Percentiles rank a stretch among this genome's conserved stretches.
These are phyloP conservation scores for Drosophila dives DNA, from an alignment of 2,888 invertebrate species.

Conservation along the genomic window DNA sequence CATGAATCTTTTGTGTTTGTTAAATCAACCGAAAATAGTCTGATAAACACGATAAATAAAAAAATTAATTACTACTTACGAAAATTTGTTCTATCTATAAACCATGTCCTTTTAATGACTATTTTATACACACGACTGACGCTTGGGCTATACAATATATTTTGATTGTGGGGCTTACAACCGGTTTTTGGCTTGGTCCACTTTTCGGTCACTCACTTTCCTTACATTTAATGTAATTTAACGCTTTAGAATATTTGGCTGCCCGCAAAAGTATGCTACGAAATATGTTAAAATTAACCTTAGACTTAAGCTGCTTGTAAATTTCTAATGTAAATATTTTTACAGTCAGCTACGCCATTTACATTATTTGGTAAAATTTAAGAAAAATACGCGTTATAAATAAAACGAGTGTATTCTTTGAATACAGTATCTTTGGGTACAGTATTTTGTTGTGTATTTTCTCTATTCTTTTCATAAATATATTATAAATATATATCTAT, in stretches of 20 bases:
- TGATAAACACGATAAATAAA: conserved; percentile 78
- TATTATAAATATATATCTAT: too few species aligned
- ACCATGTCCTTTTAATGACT: conserved; percentile 72
- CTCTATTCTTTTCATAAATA: not conserved
- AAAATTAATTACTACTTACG: conserved; percentile 66
- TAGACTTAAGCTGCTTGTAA: not conserved
- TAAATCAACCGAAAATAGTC: conserved; percentile 77
- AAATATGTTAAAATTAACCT: conserved; percentile 45
- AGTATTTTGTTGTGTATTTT: conserved; percentile 4
- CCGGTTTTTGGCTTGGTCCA: conserved; percentile 33
- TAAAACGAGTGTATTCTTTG: too few species aligned
- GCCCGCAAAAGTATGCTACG: conserved; percentile 44
- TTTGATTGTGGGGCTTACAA: conserved; percentile 56
- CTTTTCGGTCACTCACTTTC: conserved; percentile 65
- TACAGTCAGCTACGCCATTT: too few species aligned
- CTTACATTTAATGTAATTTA: conserved; percentile 26
- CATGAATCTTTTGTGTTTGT: conserved; percentile 47
- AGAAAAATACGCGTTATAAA: too few species aligned
- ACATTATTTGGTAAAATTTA: too few species aligned
- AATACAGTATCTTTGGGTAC: too few species aligned
- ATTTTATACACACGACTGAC: conserved; percentile 78
- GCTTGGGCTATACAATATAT: conserved; percentile 66
- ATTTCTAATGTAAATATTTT: too few species aligned
- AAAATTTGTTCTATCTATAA: conserved; percentile 7
- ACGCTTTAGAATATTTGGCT: conserved; percentile 22